Evolutionary conservation across 2,888 invertebrate species (phyloP).

Genomic region (Tetragnatha montana): DNA sequence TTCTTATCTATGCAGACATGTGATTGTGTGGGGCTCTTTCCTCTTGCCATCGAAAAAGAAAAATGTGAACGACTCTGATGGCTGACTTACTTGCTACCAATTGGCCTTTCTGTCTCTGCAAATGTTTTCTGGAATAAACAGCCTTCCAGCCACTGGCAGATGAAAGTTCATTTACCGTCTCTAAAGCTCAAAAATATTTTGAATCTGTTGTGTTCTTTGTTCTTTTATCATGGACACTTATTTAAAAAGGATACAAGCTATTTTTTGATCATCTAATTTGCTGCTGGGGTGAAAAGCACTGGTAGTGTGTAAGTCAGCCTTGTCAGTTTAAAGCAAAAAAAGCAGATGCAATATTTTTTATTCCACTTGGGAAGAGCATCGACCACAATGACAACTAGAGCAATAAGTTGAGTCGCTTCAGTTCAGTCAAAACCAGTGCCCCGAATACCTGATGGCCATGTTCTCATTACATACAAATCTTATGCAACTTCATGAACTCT

Average conservation of each 20-base stretch:
- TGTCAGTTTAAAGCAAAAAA: background rate
- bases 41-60: slow-evolving; percentile 14
- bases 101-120: too few relatives aligned
- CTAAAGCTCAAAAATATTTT: too few relatives aligned
- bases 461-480: slow-evolving; percentile 34
- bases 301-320: too few relatives aligned
- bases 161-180: too few relatives aligned
- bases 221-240: too few relatives aligned
- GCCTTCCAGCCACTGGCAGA: too few relatives aligned
- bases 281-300: too few relatives aligned
- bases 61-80: background rate
- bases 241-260: too few relatives aligned
- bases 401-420: slow-evolving; percentile 60
- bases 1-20: slow-evolving; percentile 62
- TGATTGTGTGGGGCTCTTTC: slow-evolving; percentile 58
- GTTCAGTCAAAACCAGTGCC: slow-evolving; percentile 34
- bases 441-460: slow-evolving; percentile 41
- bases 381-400: slow-evolving; percentile 56
- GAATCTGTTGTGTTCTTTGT: too few relatives aligned
- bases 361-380: slow-evolving; percentile 43
- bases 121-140: too few relatives aligned
- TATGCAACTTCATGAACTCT: slow-evolving; percentile 58
- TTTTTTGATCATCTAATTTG: too few relatives aligned
- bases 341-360: slow-evolving; percentile 37
- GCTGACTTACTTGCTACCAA: background rate